Percentiles rank a stretch among this genome's conserved stretches.
Conservation (phyloP, 2,888 invertebrate species). For the Trichacis sp. region DNA sequence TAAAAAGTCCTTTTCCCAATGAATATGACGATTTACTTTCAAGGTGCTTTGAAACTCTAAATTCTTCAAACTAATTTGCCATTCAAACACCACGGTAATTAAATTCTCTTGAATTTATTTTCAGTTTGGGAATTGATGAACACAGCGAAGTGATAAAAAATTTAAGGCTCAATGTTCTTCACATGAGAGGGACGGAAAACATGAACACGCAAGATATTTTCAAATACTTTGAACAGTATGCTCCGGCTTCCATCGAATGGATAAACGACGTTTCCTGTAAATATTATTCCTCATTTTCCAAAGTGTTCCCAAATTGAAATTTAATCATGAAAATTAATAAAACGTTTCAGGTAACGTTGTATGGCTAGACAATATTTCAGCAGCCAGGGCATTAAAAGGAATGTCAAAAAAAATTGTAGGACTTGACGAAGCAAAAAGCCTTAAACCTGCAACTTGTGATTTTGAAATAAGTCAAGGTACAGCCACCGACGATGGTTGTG, state of each 20-base stretch:
- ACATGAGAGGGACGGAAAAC: constrained; percentile 80
- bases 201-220: constrained; percentile 84
- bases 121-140: constrained; percentile 72
- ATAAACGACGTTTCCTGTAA: constrained; percentile 83
- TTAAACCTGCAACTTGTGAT: constrained; percentile 32
- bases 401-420: constrained; percentile 71
- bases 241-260: constrained; percentile 85
- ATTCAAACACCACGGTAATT: not conserved
- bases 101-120: constrained; percentile 28
- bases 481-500: constrained; percentile 39
- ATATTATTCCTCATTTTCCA: no score
- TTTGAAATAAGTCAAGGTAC: constrained; percentile 46
- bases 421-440: constrained; percentile 29
- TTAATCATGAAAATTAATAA: constrained; percentile 8
- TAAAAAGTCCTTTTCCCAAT: constrained; percentile 62
- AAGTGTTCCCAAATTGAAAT: no score
- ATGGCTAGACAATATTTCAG: constrained; percentile 73
- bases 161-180: constrained; percentile 79
- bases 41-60: constrained; percentile 68
- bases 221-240: constrained; percentile 81
- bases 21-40: constrained; percentile 68
- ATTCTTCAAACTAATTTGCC: not conserved
- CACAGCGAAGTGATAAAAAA: constrained; percentile 73
- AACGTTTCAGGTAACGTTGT: constrained; percentile 73
- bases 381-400: constrained; percentile 74